These are phyloP conservation scores for Tympanoctomys barrerae DNA, from an alignment of 2,797 vertebrate genomes.

Conservation along the genomic window DNA sequence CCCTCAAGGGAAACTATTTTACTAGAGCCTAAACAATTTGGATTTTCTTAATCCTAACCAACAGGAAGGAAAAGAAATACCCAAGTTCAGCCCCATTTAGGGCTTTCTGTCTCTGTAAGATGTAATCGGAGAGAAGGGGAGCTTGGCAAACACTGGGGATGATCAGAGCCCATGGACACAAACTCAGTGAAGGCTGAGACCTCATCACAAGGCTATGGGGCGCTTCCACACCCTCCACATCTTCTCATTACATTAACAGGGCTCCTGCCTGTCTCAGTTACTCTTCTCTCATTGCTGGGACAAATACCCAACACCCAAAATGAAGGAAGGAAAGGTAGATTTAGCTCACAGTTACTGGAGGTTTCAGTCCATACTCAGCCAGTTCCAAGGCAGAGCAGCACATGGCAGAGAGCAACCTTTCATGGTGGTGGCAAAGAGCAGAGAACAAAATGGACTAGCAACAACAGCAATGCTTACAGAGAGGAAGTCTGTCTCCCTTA, in stretches of 20 bases:
- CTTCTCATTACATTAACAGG: background rate
- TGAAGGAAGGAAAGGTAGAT: too few species aligned
- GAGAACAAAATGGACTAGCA: too few species aligned
- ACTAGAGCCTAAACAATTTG: background rate
- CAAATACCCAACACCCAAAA: too few species aligned
- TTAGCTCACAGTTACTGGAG: too few species aligned
- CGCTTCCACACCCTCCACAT: background rate
- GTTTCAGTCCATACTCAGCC: too few species aligned
- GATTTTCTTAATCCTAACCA: background rate
- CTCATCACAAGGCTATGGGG: background rate
- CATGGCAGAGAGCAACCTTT: too few species aligned
- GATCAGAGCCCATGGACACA: background rate
- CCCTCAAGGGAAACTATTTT: slow-evolving; percentile 16
- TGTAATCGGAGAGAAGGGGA: too few species aligned
- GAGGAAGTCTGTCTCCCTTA: too few species aligned
- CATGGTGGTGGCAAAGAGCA: too few species aligned
- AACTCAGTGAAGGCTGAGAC: background rate
- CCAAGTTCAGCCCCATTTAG: background rate
- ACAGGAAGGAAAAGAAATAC: background rate
- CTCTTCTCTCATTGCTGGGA: too few species aligned
- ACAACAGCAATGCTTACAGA: too few species aligned
- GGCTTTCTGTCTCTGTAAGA: background rate
- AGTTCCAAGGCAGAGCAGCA: too few species aligned
- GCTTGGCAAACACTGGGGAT: background rate
- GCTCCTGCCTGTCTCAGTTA: background rate